Percentiles rank a stretch among this genome's conserved stretches.
Evolutionary conservation across 1,140 invertebrate species (phyloP).

Genomic region (Drosophila sturtevanti): DNA sequence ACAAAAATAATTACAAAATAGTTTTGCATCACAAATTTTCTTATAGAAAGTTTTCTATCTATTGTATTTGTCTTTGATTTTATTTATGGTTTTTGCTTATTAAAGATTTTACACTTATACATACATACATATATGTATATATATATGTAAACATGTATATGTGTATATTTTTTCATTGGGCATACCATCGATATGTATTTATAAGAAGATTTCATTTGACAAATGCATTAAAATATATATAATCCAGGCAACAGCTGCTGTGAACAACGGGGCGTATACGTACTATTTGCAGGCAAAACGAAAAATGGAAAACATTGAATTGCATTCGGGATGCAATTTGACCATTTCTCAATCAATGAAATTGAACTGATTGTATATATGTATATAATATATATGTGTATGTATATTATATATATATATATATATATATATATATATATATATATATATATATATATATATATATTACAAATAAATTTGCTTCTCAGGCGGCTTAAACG

Average conservation of each 20-base stretch:
- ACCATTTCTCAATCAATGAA: background rate
- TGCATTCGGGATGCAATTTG: background rate
- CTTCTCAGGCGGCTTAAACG: too few relatives aligned
- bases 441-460: background rate
- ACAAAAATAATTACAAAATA: slow-evolving; percentile 66
- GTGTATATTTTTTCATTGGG: too few relatives aligned
- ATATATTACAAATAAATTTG: too few relatives aligned
- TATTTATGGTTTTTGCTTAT: slow-evolving; percentile 58
- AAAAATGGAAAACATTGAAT: background rate
- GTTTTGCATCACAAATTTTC: slow-evolving; percentile 22
- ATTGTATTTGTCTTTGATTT: slow-evolving; percentile 34
- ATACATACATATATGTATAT: slow-evolving; percentile 6
- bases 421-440: background rate
- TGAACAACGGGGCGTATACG: slow-evolving; percentile 20
- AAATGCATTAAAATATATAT: background rate
- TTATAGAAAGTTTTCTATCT: background rate
- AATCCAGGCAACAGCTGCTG: background rate
- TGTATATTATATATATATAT: background rate
- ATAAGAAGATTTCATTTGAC: background rate
- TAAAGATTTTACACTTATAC: slow-evolving; percentile 26
- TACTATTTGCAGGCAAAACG: slow-evolving; percentile 21
- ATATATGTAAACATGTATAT: background rate
- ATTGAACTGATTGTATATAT: background rate
- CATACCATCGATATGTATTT: background rate
- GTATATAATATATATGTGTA: background rate